A percentile compares a stretch with the other conserved stretches of the same genome.
Conservation (phyloP, 1,140 invertebrate species). For the Neodiprion virginianus region DNA sequence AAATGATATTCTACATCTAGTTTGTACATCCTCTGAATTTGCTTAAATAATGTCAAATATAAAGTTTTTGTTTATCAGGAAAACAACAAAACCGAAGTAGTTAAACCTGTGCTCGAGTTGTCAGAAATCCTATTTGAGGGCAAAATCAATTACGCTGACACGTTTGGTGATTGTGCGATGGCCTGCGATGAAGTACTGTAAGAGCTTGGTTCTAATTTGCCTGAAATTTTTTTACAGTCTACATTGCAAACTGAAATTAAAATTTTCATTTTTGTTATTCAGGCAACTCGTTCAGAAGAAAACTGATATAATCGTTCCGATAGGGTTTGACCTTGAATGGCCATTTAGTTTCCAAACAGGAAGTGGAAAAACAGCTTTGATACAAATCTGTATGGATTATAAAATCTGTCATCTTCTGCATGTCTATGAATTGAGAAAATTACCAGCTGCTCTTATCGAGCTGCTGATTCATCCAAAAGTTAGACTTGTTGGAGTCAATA, state of each 20-base stretch:
- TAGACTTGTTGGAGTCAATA: constrained; percentile 68
- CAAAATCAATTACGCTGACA: constrained; percentile 60
- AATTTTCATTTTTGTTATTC: constrained; percentile 24
- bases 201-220: constrained; percentile 31
- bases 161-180: constrained; percentile 61
- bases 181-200: constrained; percentile 65
- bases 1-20: too few relatives aligned
- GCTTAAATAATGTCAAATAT: too few relatives aligned
- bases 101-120: neutral
- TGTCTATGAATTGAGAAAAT: constrained; percentile 61
- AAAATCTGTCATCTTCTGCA: constrained; percentile 66
- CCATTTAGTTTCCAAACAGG: constrained; percentile 68
- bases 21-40: too few relatives aligned
- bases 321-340: constrained; percentile 73
- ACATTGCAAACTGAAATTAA: constrained; percentile 20
- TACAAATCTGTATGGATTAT: constrained; percentile 65
- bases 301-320: constrained; percentile 50
- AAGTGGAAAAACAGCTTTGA: constrained; percentile 66
- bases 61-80: neutral
- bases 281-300: constrained; percentile 61
- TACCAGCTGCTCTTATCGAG: constrained; percentile 63
- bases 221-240: constrained; percentile 28
- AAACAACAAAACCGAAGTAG: neutral
- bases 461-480: constrained; percentile 67
- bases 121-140: constrained; percentile 51